A percentile compares a stretch with the other conserved stretches of the same genome.
These are phyloP conservation scores for Incurvaria masculella DNA, from an alignment of 2,888 invertebrate genomes.

Conservation along the genomic window DNA sequence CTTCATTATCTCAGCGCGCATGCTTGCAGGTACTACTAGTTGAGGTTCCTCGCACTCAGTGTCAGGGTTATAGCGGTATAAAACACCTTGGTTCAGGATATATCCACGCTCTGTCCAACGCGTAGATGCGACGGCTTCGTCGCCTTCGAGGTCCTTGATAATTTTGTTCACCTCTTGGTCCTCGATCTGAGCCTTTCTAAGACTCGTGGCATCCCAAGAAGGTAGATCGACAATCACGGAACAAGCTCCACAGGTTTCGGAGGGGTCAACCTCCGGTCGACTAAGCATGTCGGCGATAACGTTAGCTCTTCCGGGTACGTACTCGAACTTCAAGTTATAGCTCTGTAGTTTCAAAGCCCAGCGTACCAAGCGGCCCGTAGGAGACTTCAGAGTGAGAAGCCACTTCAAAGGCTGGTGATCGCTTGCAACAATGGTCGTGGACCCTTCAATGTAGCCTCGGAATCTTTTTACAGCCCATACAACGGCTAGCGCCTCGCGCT, in stretches of 20 bases:
- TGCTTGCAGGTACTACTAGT: constrained; percentile 18
- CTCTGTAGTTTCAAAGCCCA: constrained; percentile 34
- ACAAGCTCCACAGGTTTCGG: too few relatives aligned
- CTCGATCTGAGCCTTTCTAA: too few relatives aligned
- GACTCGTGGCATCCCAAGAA: too few relatives aligned
- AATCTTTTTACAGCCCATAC: constrained; percentile 29
- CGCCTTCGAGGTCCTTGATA: constrained; percentile 3
- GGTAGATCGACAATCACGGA: too few relatives aligned
- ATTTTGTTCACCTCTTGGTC: background rate
- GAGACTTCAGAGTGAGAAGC: constrained; percentile 28
- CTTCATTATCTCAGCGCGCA: constrained; percentile 15
- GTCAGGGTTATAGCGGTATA: constrained; percentile 15
- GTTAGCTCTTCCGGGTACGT: constrained; percentile 26
- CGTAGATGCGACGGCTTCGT: constrained; percentile 8
- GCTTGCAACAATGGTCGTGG: constrained; percentile 22
- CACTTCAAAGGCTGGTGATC: constrained; percentile 39
- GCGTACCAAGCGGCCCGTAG: constrained; percentile 31
- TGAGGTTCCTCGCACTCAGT: constrained; percentile 15
- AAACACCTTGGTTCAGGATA: constrained; percentile 17
- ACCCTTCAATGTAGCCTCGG: constrained; percentile 28
- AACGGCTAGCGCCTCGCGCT: constrained; percentile 26
- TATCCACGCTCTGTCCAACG: constrained; percentile 20
- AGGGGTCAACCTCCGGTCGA: constrained; percentile 13
- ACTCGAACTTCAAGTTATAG: constrained; percentile 27
- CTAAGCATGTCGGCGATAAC: constrained; percentile 8